phyloP scores from a whole-genome alignment of 1,140 invertebrate genomes.

The Bombus pyrosoma region DNA sequence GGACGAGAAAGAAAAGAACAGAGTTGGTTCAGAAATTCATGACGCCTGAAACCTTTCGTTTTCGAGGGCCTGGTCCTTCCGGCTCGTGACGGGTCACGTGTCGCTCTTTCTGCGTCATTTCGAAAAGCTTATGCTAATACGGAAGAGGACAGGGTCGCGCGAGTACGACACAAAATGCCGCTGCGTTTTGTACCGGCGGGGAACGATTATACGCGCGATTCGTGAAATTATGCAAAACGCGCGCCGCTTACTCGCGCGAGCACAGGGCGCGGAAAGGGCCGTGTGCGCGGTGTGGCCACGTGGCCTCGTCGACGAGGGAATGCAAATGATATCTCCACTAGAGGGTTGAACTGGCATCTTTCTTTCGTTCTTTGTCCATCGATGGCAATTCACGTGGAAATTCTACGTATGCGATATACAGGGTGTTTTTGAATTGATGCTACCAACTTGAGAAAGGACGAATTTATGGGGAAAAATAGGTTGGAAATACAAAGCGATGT shows the following conservation, averaged over 20 bases:
- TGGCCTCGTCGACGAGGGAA: slow-evolving; percentile 65
- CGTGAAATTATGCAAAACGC: slow-evolving; percentile 78
- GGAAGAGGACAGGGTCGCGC: slow-evolving; percentile 28
- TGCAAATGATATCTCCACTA: slow-evolving; percentile 72
- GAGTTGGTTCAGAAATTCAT: slow-evolving; percentile 39
- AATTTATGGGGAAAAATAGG: neutral
- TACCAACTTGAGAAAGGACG: neutral
- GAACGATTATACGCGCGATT: slow-evolving; percentile 76
- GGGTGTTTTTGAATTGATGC: neutral
- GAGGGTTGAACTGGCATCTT: slow-evolving; percentile 39
- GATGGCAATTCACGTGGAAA: neutral
- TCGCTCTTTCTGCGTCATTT: slow-evolving; percentile 50
- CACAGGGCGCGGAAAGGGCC: too few species aligned
- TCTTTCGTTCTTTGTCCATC: slow-evolving; percentile 29
- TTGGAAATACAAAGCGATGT: too few species aligned
- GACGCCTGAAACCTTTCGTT: slow-evolving; percentile 12
- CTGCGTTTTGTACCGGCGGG: slow-evolving; percentile 30
- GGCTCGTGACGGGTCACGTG: slow-evolving; percentile 73
- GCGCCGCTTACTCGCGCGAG: neutral
- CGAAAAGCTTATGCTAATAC: slow-evolving; percentile 75
- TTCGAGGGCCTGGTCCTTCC: slow-evolving; percentile 31
- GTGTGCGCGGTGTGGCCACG: slow-evolving; percentile 54
- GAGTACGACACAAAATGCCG: slow-evolving; percentile 60
- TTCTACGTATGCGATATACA: neutral
- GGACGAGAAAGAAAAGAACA: neutral